Percentiles rank a stretch among this genome's conserved stretches.
phyloP scores from a whole-genome alignment of 2,888 invertebrate species.

The Tanytarsus gracilentus region DNA sequence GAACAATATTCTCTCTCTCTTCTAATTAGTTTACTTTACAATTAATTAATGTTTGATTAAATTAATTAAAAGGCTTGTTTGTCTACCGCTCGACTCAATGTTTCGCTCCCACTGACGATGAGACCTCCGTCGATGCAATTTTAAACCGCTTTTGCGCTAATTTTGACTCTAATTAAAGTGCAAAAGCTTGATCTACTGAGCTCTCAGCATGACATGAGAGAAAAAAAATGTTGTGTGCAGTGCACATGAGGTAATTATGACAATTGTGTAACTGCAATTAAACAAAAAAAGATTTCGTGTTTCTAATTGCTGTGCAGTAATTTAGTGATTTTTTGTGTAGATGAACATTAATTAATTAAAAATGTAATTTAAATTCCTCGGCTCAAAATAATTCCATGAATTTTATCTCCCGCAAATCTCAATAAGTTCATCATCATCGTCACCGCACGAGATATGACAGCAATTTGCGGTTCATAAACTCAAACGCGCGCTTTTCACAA shows the following conservation, averaged over 20 bases:
- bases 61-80: slow-evolving; percentile 28
- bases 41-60: slow-evolving; percentile 29
- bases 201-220: background rate
- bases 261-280: slow-evolving; percentile 27
- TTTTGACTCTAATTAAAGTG: slow-evolving; percentile 23
- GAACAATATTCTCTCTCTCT: slow-evolving; percentile 17
- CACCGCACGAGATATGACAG: too few relatives aligned
- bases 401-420: too few relatives aligned
- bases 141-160: background rate
- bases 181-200: slow-evolving; percentile 14
- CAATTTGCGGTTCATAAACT: too few relatives aligned
- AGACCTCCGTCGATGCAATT: too few relatives aligned
- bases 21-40: slow-evolving; percentile 28
- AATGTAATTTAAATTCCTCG: too few relatives aligned
- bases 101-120: background rate
- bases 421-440: too few relatives aligned
- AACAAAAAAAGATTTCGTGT: background rate
- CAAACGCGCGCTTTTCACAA: too few relatives aligned
- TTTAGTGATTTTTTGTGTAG: background rate
- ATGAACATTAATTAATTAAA: background rate
- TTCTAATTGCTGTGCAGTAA: slow-evolving; percentile 4
- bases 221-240: background rate
- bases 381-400: too few relatives aligned
- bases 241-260: slow-evolving; percentile 16
- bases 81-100: background rate